Percentiles rank a stretch among this genome's conserved stretches.
phyloP scores from a whole-genome alignment of 2,113 vertebrate genomes.

The Ammospiza caudacuta region DNA sequence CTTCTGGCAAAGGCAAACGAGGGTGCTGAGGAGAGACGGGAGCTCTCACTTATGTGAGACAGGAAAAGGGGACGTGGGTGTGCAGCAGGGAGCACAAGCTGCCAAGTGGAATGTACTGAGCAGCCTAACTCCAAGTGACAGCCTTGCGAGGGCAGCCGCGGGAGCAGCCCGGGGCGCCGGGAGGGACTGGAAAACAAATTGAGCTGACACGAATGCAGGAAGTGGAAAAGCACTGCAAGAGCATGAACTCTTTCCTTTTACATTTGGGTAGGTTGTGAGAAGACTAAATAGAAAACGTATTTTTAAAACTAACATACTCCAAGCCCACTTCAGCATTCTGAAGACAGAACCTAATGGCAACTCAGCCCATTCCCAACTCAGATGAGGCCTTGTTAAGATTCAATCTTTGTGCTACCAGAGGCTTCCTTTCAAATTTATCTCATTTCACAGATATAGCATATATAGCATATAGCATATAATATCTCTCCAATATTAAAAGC shows the following conservation, averaged over 20 bases:
- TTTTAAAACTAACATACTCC: not conserved
- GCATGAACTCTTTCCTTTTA: not conserved
- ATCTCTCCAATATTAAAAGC: not conserved
- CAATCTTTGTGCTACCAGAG: not conserved
- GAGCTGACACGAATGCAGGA: conserved; percentile 4
- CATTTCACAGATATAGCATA: not conserved
- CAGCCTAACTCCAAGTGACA: conserved; percentile 28
- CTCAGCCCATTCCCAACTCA: not conserved
- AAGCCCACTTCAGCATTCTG: not conserved
- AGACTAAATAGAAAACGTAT: not conserved
- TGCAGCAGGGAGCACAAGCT: not conserved
- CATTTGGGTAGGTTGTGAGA: not conserved
- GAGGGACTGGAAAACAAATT: not conserved
- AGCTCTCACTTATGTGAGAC: not conserved
- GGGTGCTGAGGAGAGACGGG: not conserved
- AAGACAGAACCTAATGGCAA: not conserved
- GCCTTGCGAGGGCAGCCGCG: not conserved
- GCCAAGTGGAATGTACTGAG: not conserved
- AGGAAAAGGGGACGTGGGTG: not conserved
- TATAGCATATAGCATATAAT: not conserved
- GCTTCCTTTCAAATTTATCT: not conserved
- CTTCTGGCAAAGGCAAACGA: not conserved
- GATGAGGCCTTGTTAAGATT: not conserved
- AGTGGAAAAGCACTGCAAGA: not conserved
- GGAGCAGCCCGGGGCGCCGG: not conserved